Conservation (phyloP, 2,888 invertebrate genomes). For the Hirtodrosophila cameraria region DNA sequence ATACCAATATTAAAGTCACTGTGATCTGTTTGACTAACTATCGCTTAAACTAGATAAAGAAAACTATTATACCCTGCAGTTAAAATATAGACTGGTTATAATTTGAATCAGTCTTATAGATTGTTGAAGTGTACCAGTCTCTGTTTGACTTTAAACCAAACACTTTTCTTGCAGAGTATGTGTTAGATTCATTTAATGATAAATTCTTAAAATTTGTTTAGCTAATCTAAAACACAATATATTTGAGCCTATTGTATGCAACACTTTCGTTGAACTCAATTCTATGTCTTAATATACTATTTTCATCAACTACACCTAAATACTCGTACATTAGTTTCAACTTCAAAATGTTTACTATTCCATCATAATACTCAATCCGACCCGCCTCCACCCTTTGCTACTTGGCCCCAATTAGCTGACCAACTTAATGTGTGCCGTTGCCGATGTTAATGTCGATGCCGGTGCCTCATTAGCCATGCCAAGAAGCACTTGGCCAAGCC, state of each 20-base stretch:
- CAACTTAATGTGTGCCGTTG: constrained; percentile 52
- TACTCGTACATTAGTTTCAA: constrained; percentile 22
- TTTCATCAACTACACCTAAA: neutral
- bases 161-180: too few relatives aligned
- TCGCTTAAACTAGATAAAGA: too few relatives aligned
- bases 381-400: constrained; percentile 6
- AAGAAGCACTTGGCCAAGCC: constrained; percentile 72
- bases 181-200: too few relatives aligned
- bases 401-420: constrained; percentile 71
- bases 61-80: too few relatives aligned
- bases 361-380: constrained; percentile 15
- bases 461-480: constrained; percentile 69
- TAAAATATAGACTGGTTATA: too few relatives aligned
- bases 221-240: too few relatives aligned
- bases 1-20: too few relatives aligned
- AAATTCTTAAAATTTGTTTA: too few relatives aligned
- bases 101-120: too few relatives aligned
- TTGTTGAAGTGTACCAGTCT: too few relatives aligned
- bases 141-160: too few relatives aligned
- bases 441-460: constrained; percentile 48
- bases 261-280: neutral
- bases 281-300: neutral
- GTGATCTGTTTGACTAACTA: too few relatives aligned
- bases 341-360: constrained; percentile 50
- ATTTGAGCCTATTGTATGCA: neutral